These are phyloP conservation scores for Microcebus tavaratra DNA, from an alignment of 2,113 vertebrate genomes.

Conservation along the genomic window DNA sequence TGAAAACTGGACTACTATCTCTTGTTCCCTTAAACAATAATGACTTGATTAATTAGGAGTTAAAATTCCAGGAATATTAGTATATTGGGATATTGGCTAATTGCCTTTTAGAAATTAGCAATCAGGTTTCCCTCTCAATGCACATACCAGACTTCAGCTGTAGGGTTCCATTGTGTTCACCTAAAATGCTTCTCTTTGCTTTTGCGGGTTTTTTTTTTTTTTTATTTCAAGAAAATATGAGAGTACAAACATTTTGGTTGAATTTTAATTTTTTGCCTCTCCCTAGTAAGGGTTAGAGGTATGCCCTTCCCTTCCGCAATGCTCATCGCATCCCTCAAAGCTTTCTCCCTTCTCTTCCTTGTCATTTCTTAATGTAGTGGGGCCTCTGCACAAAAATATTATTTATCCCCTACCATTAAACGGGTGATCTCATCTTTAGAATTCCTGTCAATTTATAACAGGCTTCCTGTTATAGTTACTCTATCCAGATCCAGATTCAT, in stretches of 20 bases:
- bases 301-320: no score
- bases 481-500: not conserved
- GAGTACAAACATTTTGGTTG: no score
- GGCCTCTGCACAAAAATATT: not conserved
- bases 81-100: not conserved
- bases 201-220: not conserved
- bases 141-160: not conserved
- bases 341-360: not conserved
- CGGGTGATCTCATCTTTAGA: constrained; percentile 26
- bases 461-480: not conserved
- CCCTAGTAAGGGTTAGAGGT: no score
- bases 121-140: constrained; percentile 17
- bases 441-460: not conserved
- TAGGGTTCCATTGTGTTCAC: not conserved
- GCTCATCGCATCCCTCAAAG: not conserved
- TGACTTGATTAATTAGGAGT: not conserved
- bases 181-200: not conserved
- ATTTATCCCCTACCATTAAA: not conserved
- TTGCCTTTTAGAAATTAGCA: constrained; percentile 26
- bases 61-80: not conserved
- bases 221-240: no score
- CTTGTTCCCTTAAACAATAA: not conserved
- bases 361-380: constrained; percentile 1
- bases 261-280: no score
- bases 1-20: not conserved